Base-by-base conservation (phyloP, 2,888 invertebrate species). In the Cheilosia soror region DNA sequence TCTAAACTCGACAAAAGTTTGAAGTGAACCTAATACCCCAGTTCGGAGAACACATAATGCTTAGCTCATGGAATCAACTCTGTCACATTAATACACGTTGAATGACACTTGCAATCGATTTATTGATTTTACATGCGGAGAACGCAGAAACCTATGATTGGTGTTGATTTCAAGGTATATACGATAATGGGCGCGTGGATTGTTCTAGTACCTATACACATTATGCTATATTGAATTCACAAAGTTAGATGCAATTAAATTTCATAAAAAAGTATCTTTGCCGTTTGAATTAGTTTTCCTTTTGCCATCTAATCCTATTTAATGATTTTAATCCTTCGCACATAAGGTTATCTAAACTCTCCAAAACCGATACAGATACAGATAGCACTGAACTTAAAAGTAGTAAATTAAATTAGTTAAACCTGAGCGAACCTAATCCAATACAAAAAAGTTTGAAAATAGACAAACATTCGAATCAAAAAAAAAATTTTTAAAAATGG, bases 71-170 rank as follows among this genome's bases (percentile, higher is more conserved):
- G n/a, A 29, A 49, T 63, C 33, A 33, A 63, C 44, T 47, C 20
- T 25, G 20, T 31, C 25, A 49, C 49, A 29, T 27, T n/a, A 27
- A 27, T 51, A 53, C 47, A 58, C 47, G 31, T 49, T 69, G 69
- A 69, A 69, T 69, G 69, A 37, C 58, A 71, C 69, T 69, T 57
- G 49, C 15, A 27, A 47, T 71, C 58, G 58, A 58, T 71, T 71
- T 58, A 71, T 71, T 29, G 69, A 69, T 69, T 69, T 33, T 33
- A 2, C 25, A 11, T 37, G 44, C 9, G 27, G 20, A 20, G 20
- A 20, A 20, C 20, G 20, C 20, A n/a, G n/a, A 11, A 31, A n/a
- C 44, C 29, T 31, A 4, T 31, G 47, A 49, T 49, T 31, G 13
- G 49, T 65, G 33, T 49, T 49, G 47, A 37, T 33, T 65, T 65